Evolutionary conservation across 2,797 vertebrate genomes (phyloP).

Genomic region (Sandelia bainsii): DNA sequence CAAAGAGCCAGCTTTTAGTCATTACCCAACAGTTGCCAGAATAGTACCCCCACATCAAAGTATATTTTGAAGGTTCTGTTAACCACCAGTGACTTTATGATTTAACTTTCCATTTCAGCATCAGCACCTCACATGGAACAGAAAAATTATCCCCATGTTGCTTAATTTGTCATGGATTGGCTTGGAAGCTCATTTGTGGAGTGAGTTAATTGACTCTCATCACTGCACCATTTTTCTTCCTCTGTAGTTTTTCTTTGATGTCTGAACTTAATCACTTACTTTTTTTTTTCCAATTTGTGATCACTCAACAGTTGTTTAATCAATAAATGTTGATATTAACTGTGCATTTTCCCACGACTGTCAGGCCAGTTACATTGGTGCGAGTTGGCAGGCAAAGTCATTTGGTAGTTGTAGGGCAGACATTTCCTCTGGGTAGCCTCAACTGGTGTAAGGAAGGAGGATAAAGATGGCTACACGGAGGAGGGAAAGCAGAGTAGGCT

Average conservation of each 20-base stretch:
- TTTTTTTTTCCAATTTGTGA: background rate
- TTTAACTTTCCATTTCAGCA: constrained; percentile 25
- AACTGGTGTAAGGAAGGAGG: background rate
- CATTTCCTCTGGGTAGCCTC: constrained; percentile 25
- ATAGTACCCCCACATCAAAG: constrained; percentile 8
- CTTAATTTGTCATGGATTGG: constrained; percentile 33
- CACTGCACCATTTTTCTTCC: constrained; percentile 13
- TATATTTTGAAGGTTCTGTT: background rate
- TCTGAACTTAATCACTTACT: constrained; percentile 2
- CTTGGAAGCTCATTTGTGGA: constrained; percentile 29
- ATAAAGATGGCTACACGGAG: constrained; percentile 7
- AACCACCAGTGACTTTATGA: constrained; percentile 4
- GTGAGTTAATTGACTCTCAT: constrained; percentile 45
- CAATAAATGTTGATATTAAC: constrained; percentile 10
- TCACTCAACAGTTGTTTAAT: constrained; percentile 1
- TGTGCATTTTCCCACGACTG: background rate
- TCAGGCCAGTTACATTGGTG: background rate
- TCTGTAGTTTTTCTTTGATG: constrained; percentile 40
- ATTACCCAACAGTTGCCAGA: constrained; percentile 2
- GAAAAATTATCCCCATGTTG: background rate
- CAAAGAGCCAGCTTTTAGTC: constrained; percentile 26
- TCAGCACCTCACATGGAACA: background rate
- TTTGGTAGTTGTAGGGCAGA: constrained; percentile 37
- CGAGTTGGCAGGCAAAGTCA: constrained; percentile 15
- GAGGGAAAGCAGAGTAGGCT: constrained; percentile 7